Evolutionary conservation across 2,797 vertebrate species (phyloP), one percentile per base, ranked within the genome.

Genomic region (Acanthurus leucopareius): DNA sequence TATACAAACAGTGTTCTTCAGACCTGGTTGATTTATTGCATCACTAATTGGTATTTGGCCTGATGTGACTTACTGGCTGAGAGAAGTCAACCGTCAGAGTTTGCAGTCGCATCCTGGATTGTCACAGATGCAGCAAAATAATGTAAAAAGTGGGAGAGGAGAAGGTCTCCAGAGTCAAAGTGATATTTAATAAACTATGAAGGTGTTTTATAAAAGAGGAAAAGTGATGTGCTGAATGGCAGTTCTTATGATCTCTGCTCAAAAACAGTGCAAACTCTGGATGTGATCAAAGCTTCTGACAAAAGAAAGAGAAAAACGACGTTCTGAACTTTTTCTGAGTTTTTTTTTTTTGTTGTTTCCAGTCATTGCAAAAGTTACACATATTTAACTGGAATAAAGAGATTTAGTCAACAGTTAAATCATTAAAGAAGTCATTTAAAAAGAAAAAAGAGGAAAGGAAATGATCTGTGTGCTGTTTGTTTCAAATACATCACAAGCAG

Each of bases 401-500:
- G n/a, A 32, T 53, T 48, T 20, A 57, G 44, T 25, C 28, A 5
- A 44, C 10, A 16, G 10, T 49, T 14, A 20, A 35, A 17, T 68
- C 13, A 20, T 17, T 16, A 38, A 20, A 22, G 0, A 5, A 8
- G 28, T n/a, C n/a, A 40, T 40, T 40, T 40, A 8, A 40, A 40
- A 40, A 10, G 10, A 40, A 40, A 8, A 17, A 47, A 52, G 17
- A 7, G 9, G 44, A 11, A 25, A n/a, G 4, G n/a, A 22, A 51
- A 35, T 17, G 61, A 35, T 44, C 8, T 5, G 32, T 48, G 40
- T 63, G 32, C 25, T 52, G 1, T 42, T 25, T 54, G 51, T 63
- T 59, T 56, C 90, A 97, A 96, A 86, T 96, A 96, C 90, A 97
- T 97, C 76, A 97, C 96, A 6, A 96, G 96, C 25, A 95, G 95